Evolutionary conservation across 2,888 invertebrate species (phyloP), one percentile per base, ranked within the genome.

Genomic region (Pyrrhia umbra): DNA sequence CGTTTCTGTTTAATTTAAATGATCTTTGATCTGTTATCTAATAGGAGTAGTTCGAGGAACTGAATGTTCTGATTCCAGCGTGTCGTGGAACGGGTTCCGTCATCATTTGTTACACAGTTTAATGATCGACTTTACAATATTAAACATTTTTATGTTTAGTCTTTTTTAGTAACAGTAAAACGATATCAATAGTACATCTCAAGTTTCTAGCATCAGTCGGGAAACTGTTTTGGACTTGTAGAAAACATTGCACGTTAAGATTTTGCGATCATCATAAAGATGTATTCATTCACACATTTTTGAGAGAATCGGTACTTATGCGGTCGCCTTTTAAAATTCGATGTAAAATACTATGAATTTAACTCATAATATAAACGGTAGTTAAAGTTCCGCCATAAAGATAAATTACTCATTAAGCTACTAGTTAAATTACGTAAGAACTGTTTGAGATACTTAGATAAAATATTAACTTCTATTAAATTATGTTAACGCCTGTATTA

Each of bases 1-100:
- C 85, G 87, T 86, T 84, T 85, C 86, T 87, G 84, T 86, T 88
- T 88, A 87, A 89, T 89, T 89, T 87, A 86, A 90, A 90, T 85
- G 86, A 88, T 85, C 85, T 83, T 84, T 83, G 90, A 93, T 93
- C 90, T 89, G 89, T 91, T 92, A 92, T 92, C 92, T 92, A 88
- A 89, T 90, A 90, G 89, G 85, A 89, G 88, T 88, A 85, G 81
- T 93, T 92, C 92, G 82, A 68, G 85, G 92, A 92, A 92, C 83
- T 84, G 79, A 51, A 59, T 86, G 85, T 87, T 85, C 84, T 84
- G 89, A 88, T 88, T 87, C 86, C 78, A 85, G 84, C 84, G 78
- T 82, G 81, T 83, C 85, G 84, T 84, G 84, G 71, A 84, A 87
- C 88, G 70, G 84, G 88, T 85, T 85, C 74, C 69, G 77, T 84